phyloP scores from a whole-genome alignment of 2,888 invertebrate species.

The Iphiclides podalirius region DNA sequence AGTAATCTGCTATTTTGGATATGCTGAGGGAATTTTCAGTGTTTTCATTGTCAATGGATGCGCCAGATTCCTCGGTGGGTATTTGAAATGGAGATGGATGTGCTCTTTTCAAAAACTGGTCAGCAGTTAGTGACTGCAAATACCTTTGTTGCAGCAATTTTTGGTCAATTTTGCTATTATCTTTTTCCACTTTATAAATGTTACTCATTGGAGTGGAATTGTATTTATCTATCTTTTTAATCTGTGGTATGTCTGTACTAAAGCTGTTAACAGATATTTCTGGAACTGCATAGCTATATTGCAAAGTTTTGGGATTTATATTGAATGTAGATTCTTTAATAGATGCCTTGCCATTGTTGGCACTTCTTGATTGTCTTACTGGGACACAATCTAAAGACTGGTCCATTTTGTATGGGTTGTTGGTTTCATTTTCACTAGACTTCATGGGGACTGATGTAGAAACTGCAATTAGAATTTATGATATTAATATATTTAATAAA shows the following conservation, averaged over 20 bases:
- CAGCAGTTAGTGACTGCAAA: conserved; percentile 30
- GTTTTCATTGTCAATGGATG: conserved; percentile 34
- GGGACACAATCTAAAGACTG: conserved; percentile 60
- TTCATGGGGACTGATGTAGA: conserved; percentile 36
- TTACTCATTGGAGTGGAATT: conserved; percentile 7
- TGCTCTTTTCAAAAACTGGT: conserved; percentile 50
- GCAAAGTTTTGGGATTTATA: conserved; percentile 24
- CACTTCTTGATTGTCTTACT: conserved; percentile 54
- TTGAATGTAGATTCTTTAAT: conserved; percentile 29
- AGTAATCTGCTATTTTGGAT: conserved; percentile 65
- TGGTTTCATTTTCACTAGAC: conserved; percentile 32
- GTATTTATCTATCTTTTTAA: neutral
- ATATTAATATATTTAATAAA: too few species aligned
- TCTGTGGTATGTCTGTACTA: neutral
- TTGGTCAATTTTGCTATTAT: conserved; percentile 8
- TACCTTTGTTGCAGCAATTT: conserved; percentile 15
- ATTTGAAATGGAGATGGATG: conserved; percentile 45
- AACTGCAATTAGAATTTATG: conserved; percentile 38
- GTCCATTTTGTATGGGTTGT: conserved; percentile 46
- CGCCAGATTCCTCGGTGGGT: conserved; percentile 52
- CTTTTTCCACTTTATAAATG: conserved; percentile 4
- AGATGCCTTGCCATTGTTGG: conserved; percentile 33
- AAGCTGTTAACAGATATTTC: conserved; percentile 18
- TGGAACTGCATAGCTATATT: conserved; percentile 27
- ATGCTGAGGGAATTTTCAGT: conserved; percentile 61